These are phyloP conservation scores for Erythrocercus mccallii DNA, from an alignment of 2,113 vertebrate species.

Conservation along the genomic window DNA sequence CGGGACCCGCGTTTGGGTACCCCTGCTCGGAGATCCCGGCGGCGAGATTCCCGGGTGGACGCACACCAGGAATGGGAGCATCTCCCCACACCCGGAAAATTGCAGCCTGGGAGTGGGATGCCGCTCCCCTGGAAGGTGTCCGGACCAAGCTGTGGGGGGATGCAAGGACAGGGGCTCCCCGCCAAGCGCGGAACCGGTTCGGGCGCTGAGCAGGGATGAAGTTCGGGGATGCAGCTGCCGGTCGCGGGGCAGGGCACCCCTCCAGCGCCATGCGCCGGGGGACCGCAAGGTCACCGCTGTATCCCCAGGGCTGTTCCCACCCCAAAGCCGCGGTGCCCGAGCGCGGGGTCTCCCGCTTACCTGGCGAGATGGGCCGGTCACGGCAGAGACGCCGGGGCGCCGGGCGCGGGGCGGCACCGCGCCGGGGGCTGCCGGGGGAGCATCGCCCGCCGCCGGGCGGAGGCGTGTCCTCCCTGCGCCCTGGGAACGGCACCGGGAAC, in stretches of 20 bases:
- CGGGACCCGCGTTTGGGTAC: not conserved
- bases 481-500: not conserved
- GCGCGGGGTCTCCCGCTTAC: not conserved
- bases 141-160: not conserved
- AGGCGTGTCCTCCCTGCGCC: not conserved
- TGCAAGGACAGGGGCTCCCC: not conserved
- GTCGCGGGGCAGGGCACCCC: not conserved
- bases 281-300: conserved; percentile 20
- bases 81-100: not conserved
- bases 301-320: not conserved
- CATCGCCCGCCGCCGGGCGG: not conserved
- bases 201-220: not conserved
- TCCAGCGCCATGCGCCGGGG: not conserved
- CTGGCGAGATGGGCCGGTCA: conserved; percentile 27
- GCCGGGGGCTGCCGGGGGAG: not conserved
- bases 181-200: not conserved
- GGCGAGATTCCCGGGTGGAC: not conserved
- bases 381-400: not conserved
- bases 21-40: not conserved
- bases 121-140: not conserved
- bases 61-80: not conserved
- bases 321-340: not conserved
- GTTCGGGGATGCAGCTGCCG: not conserved
- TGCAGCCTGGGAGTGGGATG: not conserved
- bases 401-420: not conserved